phyloP scores from a whole-genome alignment of 2,797 vertebrate genomes.

The Picus viridis region DNA sequence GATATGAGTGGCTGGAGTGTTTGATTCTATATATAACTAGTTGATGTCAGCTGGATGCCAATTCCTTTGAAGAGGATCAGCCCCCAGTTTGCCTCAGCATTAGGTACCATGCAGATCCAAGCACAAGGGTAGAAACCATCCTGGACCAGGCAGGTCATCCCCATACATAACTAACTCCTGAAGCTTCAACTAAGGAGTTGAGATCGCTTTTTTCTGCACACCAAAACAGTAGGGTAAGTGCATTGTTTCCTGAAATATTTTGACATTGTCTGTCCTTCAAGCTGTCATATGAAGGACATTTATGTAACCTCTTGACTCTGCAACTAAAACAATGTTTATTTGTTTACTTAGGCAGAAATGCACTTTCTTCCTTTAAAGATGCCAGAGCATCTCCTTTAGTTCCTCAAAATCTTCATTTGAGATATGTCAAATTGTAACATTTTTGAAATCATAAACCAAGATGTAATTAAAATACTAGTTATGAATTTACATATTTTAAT shows the following conservation, averaged over 20 bases:
- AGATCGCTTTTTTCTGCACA: slow-evolving; percentile 59
- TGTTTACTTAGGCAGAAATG: slow-evolving; percentile 45
- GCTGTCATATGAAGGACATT: slow-evolving; percentile 26
- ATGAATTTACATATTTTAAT: background rate
- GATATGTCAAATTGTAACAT: background rate
- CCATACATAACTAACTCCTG: slow-evolving; percentile 68
- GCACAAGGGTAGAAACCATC: slow-evolving; percentile 77
- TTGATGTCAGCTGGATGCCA: slow-evolving; percentile 93
- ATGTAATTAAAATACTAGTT: background rate
- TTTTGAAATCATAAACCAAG: background rate
- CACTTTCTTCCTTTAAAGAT: slow-evolving; percentile 32
- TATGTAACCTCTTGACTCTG: slow-evolving; percentile 42
- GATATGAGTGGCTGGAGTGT: slow-evolving; percentile 91
- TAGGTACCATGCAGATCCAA: slow-evolving; percentile 80
- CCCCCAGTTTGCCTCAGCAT: slow-evolving; percentile 79
- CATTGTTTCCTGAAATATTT: slow-evolving; percentile 70
- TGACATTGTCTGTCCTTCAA: slow-evolving; percentile 67
- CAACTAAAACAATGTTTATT: slow-evolving; percentile 2
- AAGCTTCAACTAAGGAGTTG: slow-evolving; percentile 64
- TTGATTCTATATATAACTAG: slow-evolving; percentile 93
- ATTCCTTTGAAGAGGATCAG: slow-evolving; percentile 83
- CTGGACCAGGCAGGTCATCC: slow-evolving; percentile 74
- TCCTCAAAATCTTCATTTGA: slow-evolving; percentile 16
- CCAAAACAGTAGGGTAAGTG: slow-evolving; percentile 77
- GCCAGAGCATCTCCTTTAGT: background rate